Evolutionary conservation across 2,113 vertebrate species (phyloP).

Genomic region (Notarius quadriscutis): DNA sequence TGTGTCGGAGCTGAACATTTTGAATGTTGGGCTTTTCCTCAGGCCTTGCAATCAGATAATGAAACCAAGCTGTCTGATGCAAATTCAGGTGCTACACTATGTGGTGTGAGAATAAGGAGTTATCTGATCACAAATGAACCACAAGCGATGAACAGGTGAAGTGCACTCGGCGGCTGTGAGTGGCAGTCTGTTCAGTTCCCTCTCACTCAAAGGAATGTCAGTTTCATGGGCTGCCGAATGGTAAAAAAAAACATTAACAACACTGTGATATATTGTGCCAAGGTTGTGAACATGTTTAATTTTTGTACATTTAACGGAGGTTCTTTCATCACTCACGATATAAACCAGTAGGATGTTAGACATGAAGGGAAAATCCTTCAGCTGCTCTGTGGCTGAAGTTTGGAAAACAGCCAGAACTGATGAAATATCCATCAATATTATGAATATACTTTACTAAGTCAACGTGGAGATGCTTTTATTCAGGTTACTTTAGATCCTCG

Average conservation of each 20-base stretch:
- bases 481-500: background rate
- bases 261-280: background rate
- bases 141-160: constrained; percentile 64
- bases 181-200: constrained; percentile 1
- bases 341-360: background rate
- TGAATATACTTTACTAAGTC: background rate
- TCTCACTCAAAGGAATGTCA: background rate
- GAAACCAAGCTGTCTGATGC: background rate
- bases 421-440: background rate
- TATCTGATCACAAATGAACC: constrained; percentile 68
- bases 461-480: background rate
- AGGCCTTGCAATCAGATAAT: constrained; percentile 3
- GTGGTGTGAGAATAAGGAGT: constrained; percentile 52
- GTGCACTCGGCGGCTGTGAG: constrained; percentile 27
- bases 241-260: background rate
- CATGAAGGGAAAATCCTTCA: background rate
- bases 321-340: background rate
- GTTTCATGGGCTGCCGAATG: background rate
- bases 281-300: background rate
- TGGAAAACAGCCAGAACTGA: background rate
- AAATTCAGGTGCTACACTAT: constrained; percentile 48
- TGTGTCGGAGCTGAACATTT: background rate
- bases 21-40: constrained; percentile 29
- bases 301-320: background rate
- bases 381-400: background rate